Conservation (phyloP, 2,113 vertebrate genomes). For the Sorex araneus region DNA sequence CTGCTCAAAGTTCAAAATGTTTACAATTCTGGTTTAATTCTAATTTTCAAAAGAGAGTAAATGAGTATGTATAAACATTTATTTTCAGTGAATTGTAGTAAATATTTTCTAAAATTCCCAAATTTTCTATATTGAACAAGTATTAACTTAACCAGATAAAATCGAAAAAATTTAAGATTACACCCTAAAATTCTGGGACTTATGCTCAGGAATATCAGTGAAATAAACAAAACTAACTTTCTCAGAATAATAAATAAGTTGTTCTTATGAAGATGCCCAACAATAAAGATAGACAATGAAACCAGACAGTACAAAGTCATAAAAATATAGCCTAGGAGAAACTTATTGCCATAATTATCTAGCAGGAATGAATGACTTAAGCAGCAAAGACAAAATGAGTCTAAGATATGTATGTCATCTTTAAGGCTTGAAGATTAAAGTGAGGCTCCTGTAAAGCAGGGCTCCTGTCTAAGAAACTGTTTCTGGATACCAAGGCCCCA, state of each 20-base stretch:
- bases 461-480: neutral
- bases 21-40: neutral
- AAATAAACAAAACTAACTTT: neutral
- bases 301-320: neutral
- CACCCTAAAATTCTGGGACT: neutral
- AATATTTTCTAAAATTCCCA: neutral
- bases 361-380: neutral
- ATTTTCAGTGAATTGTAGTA: neutral
- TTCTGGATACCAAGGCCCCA: neutral
- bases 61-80: neutral
- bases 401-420: too few relatives aligned
- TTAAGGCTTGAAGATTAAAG: too few relatives aligned
- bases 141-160: neutral
- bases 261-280: neutral
- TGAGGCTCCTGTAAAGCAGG: too few relatives aligned
- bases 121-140: neutral
- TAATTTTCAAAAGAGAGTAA: neutral
- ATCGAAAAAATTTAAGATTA: neutral
- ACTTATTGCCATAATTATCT: neutral
- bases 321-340: neutral
- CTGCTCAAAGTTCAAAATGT: slow-evolving; percentile 34
- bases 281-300: neutral
- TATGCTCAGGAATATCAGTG: neutral
- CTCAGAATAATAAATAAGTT: neutral
- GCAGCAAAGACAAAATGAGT: neutral